These are phyloP conservation scores for Thamnophis sirtalis DNA, from an alignment of 2,113 vertebrate genomes.

Conservation along the genomic window DNA sequence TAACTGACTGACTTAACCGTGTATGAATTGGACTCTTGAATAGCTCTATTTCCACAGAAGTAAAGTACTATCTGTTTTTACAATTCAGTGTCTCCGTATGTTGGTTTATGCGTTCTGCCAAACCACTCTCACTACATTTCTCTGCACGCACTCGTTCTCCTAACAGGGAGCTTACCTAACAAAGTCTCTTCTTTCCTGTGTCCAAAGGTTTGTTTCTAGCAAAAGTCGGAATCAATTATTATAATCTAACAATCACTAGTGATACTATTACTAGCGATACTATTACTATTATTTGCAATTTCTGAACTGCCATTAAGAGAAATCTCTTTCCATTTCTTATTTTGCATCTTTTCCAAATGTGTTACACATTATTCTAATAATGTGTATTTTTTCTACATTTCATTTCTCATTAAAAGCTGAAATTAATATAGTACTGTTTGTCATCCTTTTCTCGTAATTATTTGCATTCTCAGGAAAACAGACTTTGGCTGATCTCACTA, in stretches of 20 bases:
- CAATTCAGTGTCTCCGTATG: no score
- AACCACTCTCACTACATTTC: no score
- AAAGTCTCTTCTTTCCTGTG: background rate
- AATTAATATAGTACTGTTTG: background rate
- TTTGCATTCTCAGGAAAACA: constrained; percentile 2
- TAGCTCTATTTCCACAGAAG: no score
- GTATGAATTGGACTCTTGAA: no score
- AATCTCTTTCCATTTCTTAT: background rate
- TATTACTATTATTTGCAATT: constrained; percentile 7
- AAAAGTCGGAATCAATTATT: constrained; percentile 6
- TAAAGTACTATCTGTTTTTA: no score
- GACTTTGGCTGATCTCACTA: background rate
- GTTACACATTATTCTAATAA: no score
- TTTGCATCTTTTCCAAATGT: background rate
- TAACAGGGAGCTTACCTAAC: no score
- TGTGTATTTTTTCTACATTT: background rate
- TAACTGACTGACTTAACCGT: no score
- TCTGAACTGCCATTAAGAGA: background rate
- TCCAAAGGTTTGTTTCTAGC: background rate
- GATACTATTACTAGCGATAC: background rate
- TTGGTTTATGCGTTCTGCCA: no score
- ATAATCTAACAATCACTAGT: constrained; percentile 2
- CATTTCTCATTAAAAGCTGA: background rate
- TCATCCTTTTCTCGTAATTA: background rate
- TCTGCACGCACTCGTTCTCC: no score